Evolutionary conservation across 2,888 invertebrate species (phyloP).

Genomic region (Chloromyia formosa): DNA sequence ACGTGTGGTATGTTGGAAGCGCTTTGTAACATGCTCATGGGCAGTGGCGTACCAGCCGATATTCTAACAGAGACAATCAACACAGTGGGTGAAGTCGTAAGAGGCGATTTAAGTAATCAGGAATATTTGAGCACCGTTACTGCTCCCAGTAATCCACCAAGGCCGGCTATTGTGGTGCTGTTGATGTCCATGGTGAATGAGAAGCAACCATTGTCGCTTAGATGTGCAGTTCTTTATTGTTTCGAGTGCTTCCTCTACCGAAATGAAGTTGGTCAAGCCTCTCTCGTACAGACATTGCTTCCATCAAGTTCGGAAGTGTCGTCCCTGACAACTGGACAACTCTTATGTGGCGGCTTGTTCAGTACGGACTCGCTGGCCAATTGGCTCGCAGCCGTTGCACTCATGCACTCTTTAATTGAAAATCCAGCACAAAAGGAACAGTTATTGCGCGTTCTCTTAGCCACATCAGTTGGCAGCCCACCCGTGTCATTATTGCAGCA

Average conservation of each 20-base stretch:
- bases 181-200: conserved; percentile 99
- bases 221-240: conserved; percentile 96
- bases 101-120: conserved; percentile 88
- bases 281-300: conserved; percentile 89
- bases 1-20: conserved; percentile 82
- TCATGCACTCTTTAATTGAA: conserved; percentile 89
- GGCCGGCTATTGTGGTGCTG: conserved; percentile 92
- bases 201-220: conserved; percentile 88
- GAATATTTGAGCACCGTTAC: conserved; percentile 88
- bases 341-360: conserved; percentile 92
- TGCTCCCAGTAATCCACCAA: conserved; percentile 92
- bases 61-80: conserved; percentile 96
- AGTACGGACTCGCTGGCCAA: conserved; percentile 87
- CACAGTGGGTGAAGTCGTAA: conserved; percentile 91
- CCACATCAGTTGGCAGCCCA: conserved; percentile 82
- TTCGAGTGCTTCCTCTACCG: conserved; percentile 95
- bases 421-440: conserved; percentile 89
- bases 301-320: conserved; percentile 84
- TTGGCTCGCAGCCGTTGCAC: conserved; percentile 94
- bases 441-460: conserved; percentile 87
- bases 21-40: conserved; percentile 91
- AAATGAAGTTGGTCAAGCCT: conserved; percentile 88
- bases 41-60: conserved; percentile 95
- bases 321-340: conserved; percentile 81
- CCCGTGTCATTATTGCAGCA: conserved; percentile 92